phyloP scores from a whole-genome alignment of 2,113 vertebrate genomes.

The Albula goreensis region DNA sequence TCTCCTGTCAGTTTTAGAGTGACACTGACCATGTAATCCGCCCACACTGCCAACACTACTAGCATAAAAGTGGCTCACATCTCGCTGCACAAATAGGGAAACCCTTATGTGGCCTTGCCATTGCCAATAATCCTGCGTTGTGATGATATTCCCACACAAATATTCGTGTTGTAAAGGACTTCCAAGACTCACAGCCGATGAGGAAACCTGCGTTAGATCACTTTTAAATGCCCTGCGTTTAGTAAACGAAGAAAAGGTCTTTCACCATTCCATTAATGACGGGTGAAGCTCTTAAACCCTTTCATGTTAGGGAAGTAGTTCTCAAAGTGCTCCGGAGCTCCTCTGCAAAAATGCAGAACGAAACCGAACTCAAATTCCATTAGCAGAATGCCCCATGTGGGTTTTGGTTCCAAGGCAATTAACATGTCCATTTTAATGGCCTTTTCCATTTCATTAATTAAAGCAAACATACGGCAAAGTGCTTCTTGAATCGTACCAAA shows the following conservation, averaged over 20 bases:
- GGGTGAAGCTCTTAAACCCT: slow-evolving; percentile 52
- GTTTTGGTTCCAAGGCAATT: slow-evolving; percentile 61
- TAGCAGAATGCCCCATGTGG: background rate
- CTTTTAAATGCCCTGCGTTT: slow-evolving; percentile 53
- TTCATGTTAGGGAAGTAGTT: slow-evolving; percentile 50
- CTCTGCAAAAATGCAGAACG: background rate
- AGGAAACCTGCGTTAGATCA: slow-evolving; percentile 71
- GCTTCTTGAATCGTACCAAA: slow-evolving; percentile 54
- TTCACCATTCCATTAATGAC: slow-evolving; percentile 44
- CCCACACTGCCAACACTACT: slow-evolving; percentile 57
- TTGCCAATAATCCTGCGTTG: slow-evolving; percentile 60
- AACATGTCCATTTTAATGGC: slow-evolving; percentile 64
- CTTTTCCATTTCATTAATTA: slow-evolving; percentile 69
- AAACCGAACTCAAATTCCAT: background rate
- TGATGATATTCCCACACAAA: slow-evolving; percentile 71
- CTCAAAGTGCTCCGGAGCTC: slow-evolving; percentile 25
- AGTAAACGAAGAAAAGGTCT: slow-evolving; percentile 50
- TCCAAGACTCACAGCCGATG: slow-evolving; percentile 67
- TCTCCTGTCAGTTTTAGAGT: slow-evolving; percentile 49
- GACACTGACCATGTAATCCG: slow-evolving; percentile 53
- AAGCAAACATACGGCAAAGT: slow-evolving; percentile 66
- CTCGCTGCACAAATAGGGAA: slow-evolving; percentile 68
- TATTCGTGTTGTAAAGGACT: slow-evolving; percentile 58
- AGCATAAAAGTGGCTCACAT: slow-evolving; percentile 60
- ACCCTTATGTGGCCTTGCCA: slow-evolving; percentile 65